Percentiles rank a stretch among this genome's conserved stretches.
These are phyloP conservation scores for Hirtodrosophila trivittata DNA, from an alignment of 2,888 invertebrate species.

Conservation along the genomic window DNA sequence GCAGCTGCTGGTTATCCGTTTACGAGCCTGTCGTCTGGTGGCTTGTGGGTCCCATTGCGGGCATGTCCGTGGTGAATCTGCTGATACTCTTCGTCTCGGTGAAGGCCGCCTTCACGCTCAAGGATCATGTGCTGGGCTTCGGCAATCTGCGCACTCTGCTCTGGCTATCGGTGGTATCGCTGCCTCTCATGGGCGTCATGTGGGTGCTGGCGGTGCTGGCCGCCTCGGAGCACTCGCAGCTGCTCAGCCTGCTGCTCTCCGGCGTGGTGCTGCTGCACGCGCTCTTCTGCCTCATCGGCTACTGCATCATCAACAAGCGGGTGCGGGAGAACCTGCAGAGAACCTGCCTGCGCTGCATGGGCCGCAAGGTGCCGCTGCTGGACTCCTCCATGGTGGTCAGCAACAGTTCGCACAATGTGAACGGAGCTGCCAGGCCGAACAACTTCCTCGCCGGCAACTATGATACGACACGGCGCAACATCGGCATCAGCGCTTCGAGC, in stretches of 20 bases:
- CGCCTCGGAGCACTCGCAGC: constrained; percentile 89
- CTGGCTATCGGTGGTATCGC: constrained; percentile 93
- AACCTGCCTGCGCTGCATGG: constrained; percentile 89
- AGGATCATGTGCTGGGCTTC: constrained; percentile 95
- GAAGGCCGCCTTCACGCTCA: constrained; percentile 94
- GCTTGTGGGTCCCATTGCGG: constrained; percentile 94
- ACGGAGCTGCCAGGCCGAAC: constrained; percentile 82
- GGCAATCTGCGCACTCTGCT: constrained; percentile 92
- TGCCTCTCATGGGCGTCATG: constrained; percentile 92
- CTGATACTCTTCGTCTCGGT: constrained; percentile 93
- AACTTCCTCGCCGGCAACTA: constrained; percentile 83
- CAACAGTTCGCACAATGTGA: constrained; percentile 91
- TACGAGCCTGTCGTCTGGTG: constrained; percentile 98
- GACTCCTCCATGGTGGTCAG: constrained; percentile 90
- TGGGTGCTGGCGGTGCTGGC: constrained; percentile 94
- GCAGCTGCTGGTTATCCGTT: constrained; percentile 96
- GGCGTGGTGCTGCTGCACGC: constrained; percentile 91
- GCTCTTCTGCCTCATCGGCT: constrained; percentile 92
- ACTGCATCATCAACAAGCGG: constrained; percentile 93
- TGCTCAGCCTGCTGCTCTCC: constrained; percentile 91
- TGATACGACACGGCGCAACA: constrained; percentile 88
- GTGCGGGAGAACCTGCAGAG: constrained; percentile 89
- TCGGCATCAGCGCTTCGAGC: constrained; percentile 97
- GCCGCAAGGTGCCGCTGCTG: constrained; percentile 91
- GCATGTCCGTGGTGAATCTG: constrained; percentile 91